Evolutionary conservation across 2,888 invertebrate genomes (phyloP), one percentile per base, ranked within the genome.

Genomic region (Masnerella sp.): DNA sequence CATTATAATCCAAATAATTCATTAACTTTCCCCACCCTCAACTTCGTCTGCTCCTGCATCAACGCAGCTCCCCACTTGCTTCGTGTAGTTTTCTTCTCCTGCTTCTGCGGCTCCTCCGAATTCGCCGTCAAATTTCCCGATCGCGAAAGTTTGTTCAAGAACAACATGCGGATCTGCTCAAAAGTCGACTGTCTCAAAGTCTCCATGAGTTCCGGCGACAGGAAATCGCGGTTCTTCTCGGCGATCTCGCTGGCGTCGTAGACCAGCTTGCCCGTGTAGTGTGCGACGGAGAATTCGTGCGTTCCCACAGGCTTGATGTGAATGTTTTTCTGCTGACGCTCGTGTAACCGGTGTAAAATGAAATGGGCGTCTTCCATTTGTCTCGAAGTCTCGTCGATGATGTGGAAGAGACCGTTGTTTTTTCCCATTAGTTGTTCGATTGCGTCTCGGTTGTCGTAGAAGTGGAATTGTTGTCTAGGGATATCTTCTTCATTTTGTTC

Each of bases 121-220:
- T 88, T 87, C 78, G 90, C 89, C 0, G 94, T 94, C 32, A 96
- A 88, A 82, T 94, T 95, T n/a, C 97, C 97, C 65, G 95, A 93
- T 87, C 92, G 92, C 7, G 96, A 94, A 45, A 97, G 88, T 82
- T 95, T 95, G 82, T 94, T 95, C 74, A 92, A 92, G 85, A 97
- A 98, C 82, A 97, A 89, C 54, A 93, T 89, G 84, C 93, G 92
- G 42, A 97, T 90, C 5, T 92, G 90, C 28, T 90, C 88, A 84
- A 93, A 91, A 5, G 88, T 89, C 0, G 97, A 97, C 14, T 91
- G 90, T 77, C 97, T 90, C 89, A 97, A 91, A 0, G 94, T 93
- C 88, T 96, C 95, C 64, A 95, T 93, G 89, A 97, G 92, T 89
- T 97, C 97, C 0, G 95, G 94, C 0, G 96, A 94, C 9, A 97